phyloP scores from a whole-genome alignment of 1,140 invertebrate species.

The Drosophila bocki region DNA sequence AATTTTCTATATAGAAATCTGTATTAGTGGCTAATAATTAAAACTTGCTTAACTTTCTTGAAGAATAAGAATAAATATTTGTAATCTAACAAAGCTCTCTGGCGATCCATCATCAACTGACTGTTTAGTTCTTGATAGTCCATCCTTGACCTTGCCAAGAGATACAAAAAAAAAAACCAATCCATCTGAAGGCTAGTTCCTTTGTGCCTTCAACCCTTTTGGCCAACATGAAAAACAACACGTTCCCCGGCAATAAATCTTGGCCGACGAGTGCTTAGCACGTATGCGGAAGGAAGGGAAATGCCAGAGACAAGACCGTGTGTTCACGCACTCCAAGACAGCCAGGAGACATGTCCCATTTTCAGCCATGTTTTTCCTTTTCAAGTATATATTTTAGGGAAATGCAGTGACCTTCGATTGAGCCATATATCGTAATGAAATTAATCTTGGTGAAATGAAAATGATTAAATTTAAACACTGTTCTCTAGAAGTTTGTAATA shows the following conservation, averaged over 20 bases:
- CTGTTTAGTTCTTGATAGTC: slow-evolving; percentile 6
- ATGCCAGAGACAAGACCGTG: slow-evolving; percentile 13
- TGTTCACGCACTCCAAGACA: slow-evolving; percentile 21
- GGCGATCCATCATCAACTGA: slow-evolving; percentile 17
- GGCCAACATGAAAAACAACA: slow-evolving; percentile 63
- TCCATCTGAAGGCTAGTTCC: slow-evolving; percentile 31
- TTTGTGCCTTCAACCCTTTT: slow-evolving; percentile 39
- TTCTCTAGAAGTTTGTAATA: neutral
- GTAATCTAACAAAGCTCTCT: neutral
- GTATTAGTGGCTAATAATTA: neutral
- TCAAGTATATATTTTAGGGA: slow-evolving; percentile 27
- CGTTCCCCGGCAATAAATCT: slow-evolving; percentile 69
- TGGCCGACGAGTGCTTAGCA: slow-evolving; percentile 60
- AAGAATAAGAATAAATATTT: neutral
- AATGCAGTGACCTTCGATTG: slow-evolving; percentile 44
- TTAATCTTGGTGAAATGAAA: neutral
- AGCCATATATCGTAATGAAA: neutral
- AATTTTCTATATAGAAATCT: no score
- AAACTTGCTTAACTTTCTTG: neutral
- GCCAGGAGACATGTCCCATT: slow-evolving; percentile 48
- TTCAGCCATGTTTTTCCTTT: slow-evolving; percentile 9
- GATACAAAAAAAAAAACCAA: slow-evolving; percentile 2
- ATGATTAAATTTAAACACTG: neutral
- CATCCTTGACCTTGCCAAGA: slow-evolving; percentile 61
- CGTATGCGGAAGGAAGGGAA: slow-evolving; percentile 52